Evolutionary conservation across 2,888 invertebrate genomes (phyloP), one percentile per base, ranked within the genome.

Genomic region (Chymomyza fuscimana): DNA sequence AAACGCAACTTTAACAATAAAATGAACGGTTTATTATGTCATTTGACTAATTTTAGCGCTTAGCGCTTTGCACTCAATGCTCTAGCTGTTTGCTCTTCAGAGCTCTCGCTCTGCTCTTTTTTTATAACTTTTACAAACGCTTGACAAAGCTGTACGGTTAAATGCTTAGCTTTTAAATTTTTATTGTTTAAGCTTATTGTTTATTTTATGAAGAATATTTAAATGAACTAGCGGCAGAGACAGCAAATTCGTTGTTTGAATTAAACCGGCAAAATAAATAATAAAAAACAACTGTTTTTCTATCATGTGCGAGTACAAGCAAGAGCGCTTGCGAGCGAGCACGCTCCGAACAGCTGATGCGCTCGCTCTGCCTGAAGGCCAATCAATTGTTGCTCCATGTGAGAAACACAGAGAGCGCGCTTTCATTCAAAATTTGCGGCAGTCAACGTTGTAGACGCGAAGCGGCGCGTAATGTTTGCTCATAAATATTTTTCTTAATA

Each of bases 1-100:
- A 80, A 82, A 54, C 67, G 67, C 60, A 81, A 79, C 72, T 81
- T 77, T 10, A 25, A 58, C 19, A 58, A 58, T 22, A 0, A 58
- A 19, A 25, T 76, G 65, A 77, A 77, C 80, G 56, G 72, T 73
- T 81, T 84, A 83, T 83, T 83, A 83, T 83, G 88, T 83, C 83
- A 83, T 76, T 84, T 70, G 29, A 81, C 88, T 83, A 83, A 81
- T 84, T 81, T 84, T 83, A 83, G 88, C 84, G 71, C 76, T 84
- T 83, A 83, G 88, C 84, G 71, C 76, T 82, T 50, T 82, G 70
- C 76, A 82, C 67, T 64, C 54, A 66, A 15, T 46, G 40, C 40
- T 46, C 40, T 46, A 46, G 52, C 52, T n/a, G 52, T 9, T 15
- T n/a, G 52, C 52, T 5, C n/a, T n/a, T 10, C 5, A 10, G 56